phyloP scores from a whole-genome alignment of 2,888 invertebrate genomes.

The Drosophila falleni region DNA sequence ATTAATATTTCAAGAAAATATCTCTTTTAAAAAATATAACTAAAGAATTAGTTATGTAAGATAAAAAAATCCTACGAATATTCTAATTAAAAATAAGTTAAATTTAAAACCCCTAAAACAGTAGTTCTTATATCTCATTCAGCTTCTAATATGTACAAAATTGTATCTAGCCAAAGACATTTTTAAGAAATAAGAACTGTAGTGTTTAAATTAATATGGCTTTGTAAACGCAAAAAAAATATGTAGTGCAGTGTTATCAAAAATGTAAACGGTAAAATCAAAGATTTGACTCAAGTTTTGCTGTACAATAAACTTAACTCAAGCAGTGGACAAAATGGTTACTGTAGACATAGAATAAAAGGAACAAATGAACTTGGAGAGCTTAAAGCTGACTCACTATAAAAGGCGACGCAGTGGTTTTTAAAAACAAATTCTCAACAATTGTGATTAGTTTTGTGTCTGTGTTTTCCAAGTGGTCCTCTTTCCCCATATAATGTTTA shows the following conservation, averaged over 20 bases:
- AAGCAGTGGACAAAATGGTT: neutral
- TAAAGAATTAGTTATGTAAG: neutral
- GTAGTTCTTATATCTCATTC: too few species aligned
- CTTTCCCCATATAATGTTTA: neutral
- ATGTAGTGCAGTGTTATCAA: conserved; percentile 7
- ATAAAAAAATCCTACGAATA: neutral
- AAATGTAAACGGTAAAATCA: neutral
- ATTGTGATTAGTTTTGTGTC: conserved; percentile 11
- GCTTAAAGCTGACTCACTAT: neutral
- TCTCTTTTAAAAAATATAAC: neutral
- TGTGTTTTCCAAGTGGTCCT: neutral
- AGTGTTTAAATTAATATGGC: neutral
- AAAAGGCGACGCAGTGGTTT: conserved; percentile 15
- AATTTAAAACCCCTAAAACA: too few species aligned
- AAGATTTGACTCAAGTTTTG: conserved; percentile 2
- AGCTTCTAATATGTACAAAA: too few species aligned
- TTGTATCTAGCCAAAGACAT: too few species aligned
- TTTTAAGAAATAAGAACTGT: too few species aligned
- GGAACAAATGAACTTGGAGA: neutral
- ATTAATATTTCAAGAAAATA: too few species aligned
- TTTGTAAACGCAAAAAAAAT: neutral
- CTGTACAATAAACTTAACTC: neutral
- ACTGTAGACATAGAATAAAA: conserved; percentile 1
- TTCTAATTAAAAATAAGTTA: too few species aligned
- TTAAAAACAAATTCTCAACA: conserved; percentile 10